Evolutionary conservation across 2,113 vertebrate species (phyloP).

Genomic region (Atrichornis clamosus): DNA sequence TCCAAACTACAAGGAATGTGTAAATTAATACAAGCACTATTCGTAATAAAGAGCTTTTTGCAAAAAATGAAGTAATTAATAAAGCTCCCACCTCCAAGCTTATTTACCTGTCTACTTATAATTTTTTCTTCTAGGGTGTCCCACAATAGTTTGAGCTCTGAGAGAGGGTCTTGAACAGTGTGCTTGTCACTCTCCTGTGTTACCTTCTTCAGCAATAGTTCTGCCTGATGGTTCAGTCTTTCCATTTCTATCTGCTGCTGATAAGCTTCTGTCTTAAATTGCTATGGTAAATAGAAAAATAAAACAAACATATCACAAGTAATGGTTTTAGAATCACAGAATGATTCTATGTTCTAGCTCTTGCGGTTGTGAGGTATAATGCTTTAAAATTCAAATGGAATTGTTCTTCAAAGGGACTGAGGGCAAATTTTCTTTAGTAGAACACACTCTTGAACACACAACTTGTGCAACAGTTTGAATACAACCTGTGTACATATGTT

Average conservation of each 20-base stretch:
- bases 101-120: constrained; percentile 89
- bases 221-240: constrained; percentile 91
- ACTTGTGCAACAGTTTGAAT: background rate
- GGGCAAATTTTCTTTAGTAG: background rate
- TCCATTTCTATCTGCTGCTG: constrained; percentile 99
- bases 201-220: constrained; percentile 91
- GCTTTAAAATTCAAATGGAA: background rate
- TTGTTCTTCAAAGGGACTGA: background rate
- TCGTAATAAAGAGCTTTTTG: background rate
- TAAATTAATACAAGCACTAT: background rate
- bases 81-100: background rate
- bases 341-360: background rate
- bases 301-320: background rate
- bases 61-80: background rate
- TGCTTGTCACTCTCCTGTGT: constrained; percentile 84
- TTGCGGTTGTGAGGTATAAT: background rate
- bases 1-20: background rate
- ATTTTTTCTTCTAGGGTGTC: constrained; percentile 90
- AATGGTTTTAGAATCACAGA: background rate
- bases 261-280: constrained; percentile 93
- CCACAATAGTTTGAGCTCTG: constrained; percentile 91
- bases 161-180: constrained; percentile 89
- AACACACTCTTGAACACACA: background rate
- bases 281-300: constrained; percentile 68
- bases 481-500: background rate